phyloP scores from a whole-genome alignment of 2,888 invertebrate genomes.

The Polietes domitor region DNA sequence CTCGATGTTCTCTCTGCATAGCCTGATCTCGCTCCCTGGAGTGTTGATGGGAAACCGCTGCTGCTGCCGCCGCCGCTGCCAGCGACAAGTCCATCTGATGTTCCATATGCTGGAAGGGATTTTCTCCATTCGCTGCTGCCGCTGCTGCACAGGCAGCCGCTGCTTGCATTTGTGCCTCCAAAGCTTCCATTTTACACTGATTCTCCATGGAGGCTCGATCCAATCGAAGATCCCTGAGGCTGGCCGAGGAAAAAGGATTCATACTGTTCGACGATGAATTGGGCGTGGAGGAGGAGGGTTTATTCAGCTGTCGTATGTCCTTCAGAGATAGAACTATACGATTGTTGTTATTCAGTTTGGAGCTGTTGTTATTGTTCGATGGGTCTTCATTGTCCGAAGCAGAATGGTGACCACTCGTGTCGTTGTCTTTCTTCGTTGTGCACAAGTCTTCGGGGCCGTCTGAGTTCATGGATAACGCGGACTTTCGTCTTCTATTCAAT shows the following conservation, averaged over 20 bases:
- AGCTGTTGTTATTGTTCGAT: constrained; percentile 76
- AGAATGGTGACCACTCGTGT: constrained; percentile 69
- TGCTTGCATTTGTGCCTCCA: constrained; percentile 79
- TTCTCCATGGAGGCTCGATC: constrained; percentile 73
- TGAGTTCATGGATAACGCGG: constrained; percentile 73
- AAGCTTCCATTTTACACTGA: constrained; percentile 78
- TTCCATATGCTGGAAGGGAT: constrained; percentile 80
- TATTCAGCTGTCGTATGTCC: constrained; percentile 80
- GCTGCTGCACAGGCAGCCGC: constrained; percentile 77
- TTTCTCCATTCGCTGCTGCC: constrained; percentile 74
- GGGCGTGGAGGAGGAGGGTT: constrained; percentile 76
- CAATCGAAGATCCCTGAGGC: constrained; percentile 73
- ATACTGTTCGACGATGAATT: constrained; percentile 59
- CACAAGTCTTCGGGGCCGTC: constrained; percentile 81
- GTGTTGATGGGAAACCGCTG: constrained; percentile 77
- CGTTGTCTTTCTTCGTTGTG: constrained; percentile 77
- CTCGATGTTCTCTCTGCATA: constrained; percentile 72
- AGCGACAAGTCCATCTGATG: constrained; percentile 81
- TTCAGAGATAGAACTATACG: constrained; percentile 80
- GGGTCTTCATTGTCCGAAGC: constrained; percentile 71
- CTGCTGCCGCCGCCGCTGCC: constrained; percentile 80
- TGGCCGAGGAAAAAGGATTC: constrained; percentile 74
- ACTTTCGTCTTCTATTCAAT: constrained; percentile 74
- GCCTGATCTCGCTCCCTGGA: constrained; percentile 73
- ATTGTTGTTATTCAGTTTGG: constrained; percentile 78